phyloP scores from a whole-genome alignment of 2,797 vertebrate genomes.

The Eurystomus glaucurus region DNA sequence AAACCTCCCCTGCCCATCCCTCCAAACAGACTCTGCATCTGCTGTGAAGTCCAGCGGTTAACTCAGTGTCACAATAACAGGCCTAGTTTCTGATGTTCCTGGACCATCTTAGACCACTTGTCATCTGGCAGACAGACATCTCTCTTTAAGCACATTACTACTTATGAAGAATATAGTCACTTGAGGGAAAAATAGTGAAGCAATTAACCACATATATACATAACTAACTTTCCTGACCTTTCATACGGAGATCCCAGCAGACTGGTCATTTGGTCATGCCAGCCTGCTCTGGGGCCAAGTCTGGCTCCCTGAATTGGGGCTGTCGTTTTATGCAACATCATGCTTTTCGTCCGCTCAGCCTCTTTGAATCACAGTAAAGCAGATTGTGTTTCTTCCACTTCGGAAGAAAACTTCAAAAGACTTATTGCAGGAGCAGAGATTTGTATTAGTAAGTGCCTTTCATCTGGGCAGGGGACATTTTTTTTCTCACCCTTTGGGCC shows the following conservation, averaged over 20 bases:
- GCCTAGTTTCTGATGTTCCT: not conserved
- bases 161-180: not conserved
- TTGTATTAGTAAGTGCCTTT: not conserved
- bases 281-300: rapidly evolving
- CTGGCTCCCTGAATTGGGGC: not conserved
- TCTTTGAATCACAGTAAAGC: not conserved
- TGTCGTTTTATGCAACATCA: not conserved
- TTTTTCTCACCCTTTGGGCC: not conserved
- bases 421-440: not conserved
- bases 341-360: rapidly evolving
- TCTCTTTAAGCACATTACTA: not conserved
- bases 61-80: not conserved
- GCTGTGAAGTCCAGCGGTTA: not conserved
- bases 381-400: rapidly evolving
- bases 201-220: not conserved
- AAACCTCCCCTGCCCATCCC: not conserved
- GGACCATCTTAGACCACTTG: not conserved
- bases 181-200: not conserved
- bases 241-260: not conserved
- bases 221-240: not conserved
- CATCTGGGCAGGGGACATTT: not conserved
- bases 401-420: not conserved
- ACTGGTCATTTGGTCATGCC: not conserved
- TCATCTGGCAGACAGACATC: not conserved
- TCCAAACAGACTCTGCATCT: not conserved